phyloP scores from a whole-genome alignment of 2,888 invertebrate genomes.

The Ceratothoa steindachneri region DNA sequence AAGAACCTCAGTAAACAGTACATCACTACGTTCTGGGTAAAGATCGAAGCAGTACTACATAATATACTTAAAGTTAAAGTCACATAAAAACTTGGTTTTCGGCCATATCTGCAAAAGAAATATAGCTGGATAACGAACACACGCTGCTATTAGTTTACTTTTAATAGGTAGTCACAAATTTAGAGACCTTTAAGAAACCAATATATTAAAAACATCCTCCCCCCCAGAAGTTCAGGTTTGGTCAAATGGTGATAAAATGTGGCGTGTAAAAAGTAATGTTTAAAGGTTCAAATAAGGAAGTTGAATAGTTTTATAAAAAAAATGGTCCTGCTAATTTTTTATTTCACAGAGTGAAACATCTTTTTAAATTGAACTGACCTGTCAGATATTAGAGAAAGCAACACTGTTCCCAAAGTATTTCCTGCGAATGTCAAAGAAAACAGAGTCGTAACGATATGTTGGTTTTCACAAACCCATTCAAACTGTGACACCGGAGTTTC shows the following conservation, averaged over 20 bases:
- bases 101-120: background rate
- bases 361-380: too few species aligned
- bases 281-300: too few species aligned
- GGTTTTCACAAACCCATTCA: slow-evolving; percentile 61
- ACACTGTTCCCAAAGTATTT: slow-evolving; percentile 59
- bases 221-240: too few species aligned
- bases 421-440: slow-evolving; percentile 58
- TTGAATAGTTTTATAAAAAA: too few species aligned
- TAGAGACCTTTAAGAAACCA: too few species aligned
- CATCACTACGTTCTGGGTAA: background rate
- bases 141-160: too few species aligned
- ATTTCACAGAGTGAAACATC: too few species aligned
- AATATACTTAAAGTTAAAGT: background rate
- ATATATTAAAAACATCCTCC: too few species aligned
- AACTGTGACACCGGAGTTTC: slow-evolving; percentile 57
- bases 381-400: slow-evolving; percentile 61
- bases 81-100: background rate
- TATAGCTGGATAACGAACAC: background rate
- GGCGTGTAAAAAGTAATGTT: too few species aligned
- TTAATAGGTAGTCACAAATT: too few species aligned
- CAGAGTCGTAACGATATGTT: slow-evolving; percentile 58
- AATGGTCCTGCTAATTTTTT: too few species aligned
- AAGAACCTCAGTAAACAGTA: background rate
- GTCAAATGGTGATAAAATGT: too few species aligned
- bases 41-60: background rate